These are phyloP conservation scores for Rhorus exstirpatorius DNA, from an alignment of 2,888 invertebrate genomes.

Conservation along the genomic window DNA sequence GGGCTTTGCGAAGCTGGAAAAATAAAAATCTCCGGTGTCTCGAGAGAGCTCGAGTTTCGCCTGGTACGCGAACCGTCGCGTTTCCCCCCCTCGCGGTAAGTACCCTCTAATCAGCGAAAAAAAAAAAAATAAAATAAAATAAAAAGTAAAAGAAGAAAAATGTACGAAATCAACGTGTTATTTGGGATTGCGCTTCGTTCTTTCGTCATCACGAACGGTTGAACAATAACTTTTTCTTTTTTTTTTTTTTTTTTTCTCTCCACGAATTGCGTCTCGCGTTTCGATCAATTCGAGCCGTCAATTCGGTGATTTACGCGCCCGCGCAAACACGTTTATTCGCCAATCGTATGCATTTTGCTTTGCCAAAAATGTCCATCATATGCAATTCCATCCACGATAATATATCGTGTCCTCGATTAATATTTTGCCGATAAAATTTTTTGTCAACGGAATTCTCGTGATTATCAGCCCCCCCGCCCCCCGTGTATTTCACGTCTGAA, in stretches of 20 bases:
- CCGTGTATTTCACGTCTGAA: no score
- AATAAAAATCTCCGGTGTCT: slow-evolving; percentile 16
- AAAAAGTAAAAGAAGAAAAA: slow-evolving; percentile 13
- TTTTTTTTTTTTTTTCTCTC: background rate
- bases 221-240: background rate
- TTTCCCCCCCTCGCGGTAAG: slow-evolving; percentile 27
- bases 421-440: slow-evolving; percentile 27
- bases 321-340: slow-evolving; percentile 33
- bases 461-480: background rate
- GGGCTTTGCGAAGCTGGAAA: background rate
- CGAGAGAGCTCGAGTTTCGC: slow-evolving; percentile 51
- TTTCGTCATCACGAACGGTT: slow-evolving; percentile 4
- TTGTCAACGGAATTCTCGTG: slow-evolving; percentile 10
- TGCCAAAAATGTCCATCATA: slow-evolving; percentile 32
- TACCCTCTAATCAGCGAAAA: no score
- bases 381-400: slow-evolving; percentile 56
- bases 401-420: slow-evolving; percentile 17
- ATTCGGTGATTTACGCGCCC: slow-evolving; percentile 35
- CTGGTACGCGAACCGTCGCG: slow-evolving; percentile 32
- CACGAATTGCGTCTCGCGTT: slow-evolving; percentile 2
- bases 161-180: background rate
- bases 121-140: slow-evolving; percentile 2
- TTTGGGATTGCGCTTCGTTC: background rate
- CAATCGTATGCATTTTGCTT: slow-evolving; percentile 20
- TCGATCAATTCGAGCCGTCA: slow-evolving; percentile 43